phyloP scores from a whole-genome alignment of 1,140 invertebrate species.

The Drosophila malerkotliana region DNA sequence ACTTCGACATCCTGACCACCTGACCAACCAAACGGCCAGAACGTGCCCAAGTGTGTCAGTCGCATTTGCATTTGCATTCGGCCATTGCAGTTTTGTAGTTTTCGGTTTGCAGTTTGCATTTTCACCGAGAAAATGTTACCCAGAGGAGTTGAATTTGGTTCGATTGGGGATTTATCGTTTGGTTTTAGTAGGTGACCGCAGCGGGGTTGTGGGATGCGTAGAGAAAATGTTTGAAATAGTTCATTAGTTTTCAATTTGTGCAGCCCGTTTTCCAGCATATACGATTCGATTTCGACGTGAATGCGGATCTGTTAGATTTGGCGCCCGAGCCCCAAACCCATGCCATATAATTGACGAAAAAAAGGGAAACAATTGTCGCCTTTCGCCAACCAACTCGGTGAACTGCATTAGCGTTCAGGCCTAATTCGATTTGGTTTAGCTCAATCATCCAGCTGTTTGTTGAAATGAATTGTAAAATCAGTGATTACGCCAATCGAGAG shows the following conservation, averaged over 20 bases:
- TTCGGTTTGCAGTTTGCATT: slow-evolving; percentile 17
- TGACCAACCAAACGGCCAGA: slow-evolving; percentile 51
- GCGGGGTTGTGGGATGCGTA: slow-evolving; percentile 37
- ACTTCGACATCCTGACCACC: slow-evolving; percentile 83
- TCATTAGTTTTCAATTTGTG: slow-evolving; percentile 70
- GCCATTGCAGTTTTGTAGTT: slow-evolving; percentile 20
- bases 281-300: slow-evolving; percentile 19
- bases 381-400: slow-evolving; percentile 29
- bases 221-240: slow-evolving; percentile 66
- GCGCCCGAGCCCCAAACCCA: not conserved
- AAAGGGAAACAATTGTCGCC: slow-evolving; percentile 1
- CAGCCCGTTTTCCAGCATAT: slow-evolving; percentile 32
- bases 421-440: slow-evolving; percentile 21
- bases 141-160: slow-evolving; percentile 16
- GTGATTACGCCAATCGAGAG: slow-evolving; percentile 43
- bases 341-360: not conserved
- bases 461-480: slow-evolving; percentile 44
- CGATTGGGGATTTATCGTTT: slow-evolving; percentile 37
- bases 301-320: not conserved
- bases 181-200: slow-evolving; percentile 38
- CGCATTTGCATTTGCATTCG: slow-evolving; percentile 40
- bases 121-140: slow-evolving; percentile 37
- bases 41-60: slow-evolving; percentile 77
- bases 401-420: slow-evolving; percentile 28
- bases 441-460: slow-evolving; percentile 29